Conservation (phyloP, 2,888 invertebrate species). For the Candidula unifasciata region DNA sequence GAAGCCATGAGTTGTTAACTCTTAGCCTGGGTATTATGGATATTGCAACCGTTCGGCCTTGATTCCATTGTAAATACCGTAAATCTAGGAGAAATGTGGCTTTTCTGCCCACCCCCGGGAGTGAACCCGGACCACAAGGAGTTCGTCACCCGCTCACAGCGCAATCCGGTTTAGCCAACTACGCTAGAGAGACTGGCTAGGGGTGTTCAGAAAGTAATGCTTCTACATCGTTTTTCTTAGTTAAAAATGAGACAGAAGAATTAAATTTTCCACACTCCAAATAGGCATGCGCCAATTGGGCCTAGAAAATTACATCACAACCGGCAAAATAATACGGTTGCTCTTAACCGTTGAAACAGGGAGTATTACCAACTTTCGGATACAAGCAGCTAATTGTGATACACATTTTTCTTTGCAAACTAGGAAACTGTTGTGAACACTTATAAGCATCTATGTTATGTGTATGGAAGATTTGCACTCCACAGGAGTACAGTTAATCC, state of each 20-base stretch:
- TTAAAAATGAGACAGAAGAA: slow-evolving; percentile 3
- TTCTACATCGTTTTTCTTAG: background rate
- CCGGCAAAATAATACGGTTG: background rate
- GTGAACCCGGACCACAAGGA: no score
- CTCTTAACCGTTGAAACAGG: background rate
- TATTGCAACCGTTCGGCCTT: no score
- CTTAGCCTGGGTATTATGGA: no score
- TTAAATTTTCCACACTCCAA: background rate
- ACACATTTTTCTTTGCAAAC: background rate
- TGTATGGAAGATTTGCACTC: slow-evolving; percentile 15
- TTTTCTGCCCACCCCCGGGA: no score
- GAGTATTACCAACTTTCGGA: background rate
- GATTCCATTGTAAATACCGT: no score
- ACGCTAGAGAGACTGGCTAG: no score
- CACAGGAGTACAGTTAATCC: slow-evolving; percentile 9
- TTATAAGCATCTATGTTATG: slow-evolving; percentile 4
- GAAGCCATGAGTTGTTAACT: no score
- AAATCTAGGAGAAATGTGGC: no score
- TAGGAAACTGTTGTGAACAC: background rate
- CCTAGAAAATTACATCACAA: background rate
- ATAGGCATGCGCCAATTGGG: background rate
- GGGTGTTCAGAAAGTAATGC: background rate
- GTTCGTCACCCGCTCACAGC: no score
- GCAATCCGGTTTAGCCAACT: no score
- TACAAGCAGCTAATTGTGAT: slow-evolving; percentile 3